These are phyloP conservation scores for Prietella phreatophila DNA, from an alignment of 2,113 vertebrate species.

Conservation along the genomic window DNA sequence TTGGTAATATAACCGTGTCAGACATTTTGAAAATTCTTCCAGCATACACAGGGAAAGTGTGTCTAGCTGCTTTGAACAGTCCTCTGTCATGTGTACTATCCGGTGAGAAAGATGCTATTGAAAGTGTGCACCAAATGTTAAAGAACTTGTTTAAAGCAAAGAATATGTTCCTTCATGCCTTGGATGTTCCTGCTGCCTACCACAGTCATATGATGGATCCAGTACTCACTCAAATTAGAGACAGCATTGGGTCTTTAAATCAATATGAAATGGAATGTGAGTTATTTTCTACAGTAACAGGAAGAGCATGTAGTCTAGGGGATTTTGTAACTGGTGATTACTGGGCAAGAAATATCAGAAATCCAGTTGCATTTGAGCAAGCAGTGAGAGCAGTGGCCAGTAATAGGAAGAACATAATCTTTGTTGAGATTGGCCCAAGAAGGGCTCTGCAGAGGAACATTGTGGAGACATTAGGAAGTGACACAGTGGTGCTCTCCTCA, in stretches of 20 bases:
- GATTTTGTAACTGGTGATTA: conserved; percentile 79
- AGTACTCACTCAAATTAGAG: conserved; percentile 69
- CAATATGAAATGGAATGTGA: conserved; percentile 64
- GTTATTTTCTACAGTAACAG: conserved; percentile 82
- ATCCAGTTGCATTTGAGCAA: conserved; percentile 79
- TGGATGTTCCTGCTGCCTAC: conserved; percentile 79
- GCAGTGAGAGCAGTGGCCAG: conserved; percentile 64
- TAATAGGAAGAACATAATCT: conserved; percentile 68
- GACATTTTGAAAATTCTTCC: conserved; percentile 68
- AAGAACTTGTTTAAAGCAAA: conserved; percentile 62
- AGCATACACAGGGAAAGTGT: conserved; percentile 69
- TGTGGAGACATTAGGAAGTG: conserved; percentile 74
- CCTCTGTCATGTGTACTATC: conserved; percentile 81
- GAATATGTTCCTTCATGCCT: conserved; percentile 76
- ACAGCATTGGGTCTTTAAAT: conserved; percentile 66
- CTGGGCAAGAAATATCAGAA: conserved; percentile 80
- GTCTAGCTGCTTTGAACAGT: conserved; percentile 82
- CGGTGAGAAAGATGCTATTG: conserved; percentile 72
- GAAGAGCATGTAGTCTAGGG: conserved; percentile 58
- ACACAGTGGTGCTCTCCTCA: conserved; percentile 68
- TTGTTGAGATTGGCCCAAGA: conserved; percentile 83
- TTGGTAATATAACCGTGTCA: conserved; percentile 77
- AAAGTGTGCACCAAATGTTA: conserved; percentile 66
- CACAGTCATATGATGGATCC: conserved; percentile 85
- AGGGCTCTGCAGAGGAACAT: conserved; percentile 77